Evolutionary conservation across 2,797 vertebrate genomes (phyloP), one percentile per base, ranked within the genome.

Genomic region (Tarsius wallacei): DNA sequence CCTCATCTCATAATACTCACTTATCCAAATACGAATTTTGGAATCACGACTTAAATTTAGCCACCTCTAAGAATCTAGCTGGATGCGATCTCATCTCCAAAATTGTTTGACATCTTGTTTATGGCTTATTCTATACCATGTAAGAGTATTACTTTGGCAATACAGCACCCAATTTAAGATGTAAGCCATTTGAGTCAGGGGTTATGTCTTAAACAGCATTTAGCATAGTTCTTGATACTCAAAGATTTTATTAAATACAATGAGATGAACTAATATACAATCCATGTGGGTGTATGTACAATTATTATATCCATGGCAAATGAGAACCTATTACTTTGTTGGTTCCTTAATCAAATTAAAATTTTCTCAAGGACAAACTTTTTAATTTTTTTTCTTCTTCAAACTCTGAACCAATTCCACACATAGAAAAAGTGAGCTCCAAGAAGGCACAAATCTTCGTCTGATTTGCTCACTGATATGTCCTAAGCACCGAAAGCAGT

Each of bases 321-420:
- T 96, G 24, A 77, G 4, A 97, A 7, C 12, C 31, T 76, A 68
- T 55, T 93, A 61, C 7, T 95, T 87, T 83, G 21, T 71, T 95
- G 22, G 22, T 6, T 89, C 11, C 13, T 94, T 63, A 95, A 77
- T 74, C 1, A 86, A 12, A 80, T 84, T 47, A 91, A 42, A 78
- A 42, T 64, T 19, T 77, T 89, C 14, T 64, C 24, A 64, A 93
- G 10, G 36, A 83, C 2, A 87, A 74, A 9, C 51, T 80, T 6
- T 4, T 63, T 74, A 73, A 63, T 2, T 22, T 36, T 68, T 68
- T 74, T 93, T 61, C 28, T 24, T 42, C 17, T 96, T 78, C 17
- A 93, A 80, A 80, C 31, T 87, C 77, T 78, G 53, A 10, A 22
- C 24, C 28, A 91, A 24, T 71, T 49, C 4, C 82, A 6, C 17